Evolutionary conservation across 92 coral and sea anemone species (phyloP).

Genomic region (Epizoanthus illoricatus): DNA sequence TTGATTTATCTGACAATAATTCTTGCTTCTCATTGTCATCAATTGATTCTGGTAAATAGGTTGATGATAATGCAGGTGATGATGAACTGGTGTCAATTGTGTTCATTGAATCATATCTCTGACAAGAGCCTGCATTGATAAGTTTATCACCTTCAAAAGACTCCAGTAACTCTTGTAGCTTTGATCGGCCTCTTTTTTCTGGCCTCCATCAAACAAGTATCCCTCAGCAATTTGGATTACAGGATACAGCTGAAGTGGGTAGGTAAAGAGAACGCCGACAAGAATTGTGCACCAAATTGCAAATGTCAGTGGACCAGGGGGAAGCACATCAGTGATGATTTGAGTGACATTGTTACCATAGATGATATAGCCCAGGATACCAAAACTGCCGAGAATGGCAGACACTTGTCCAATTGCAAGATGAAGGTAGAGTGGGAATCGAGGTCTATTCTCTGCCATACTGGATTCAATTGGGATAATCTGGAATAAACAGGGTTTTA

Average conservation of each 20-base stretch:
- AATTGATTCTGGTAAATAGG: slow-evolving; percentile 16
- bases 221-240: slow-evolving; percentile 83
- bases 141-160: slow-evolving; percentile 21
- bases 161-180: slow-evolving; percentile 18
- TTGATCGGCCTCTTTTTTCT: slow-evolving; percentile 25
- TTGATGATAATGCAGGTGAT: neutral
- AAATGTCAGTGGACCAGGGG: slow-evolving; percentile 66
- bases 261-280: slow-evolving; percentile 82
- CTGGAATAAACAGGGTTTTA: slow-evolving; percentile 30
- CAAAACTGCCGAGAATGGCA: slow-evolving; percentile 77
- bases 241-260: slow-evolving; percentile 89
- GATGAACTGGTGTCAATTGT: neutral
- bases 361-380: slow-evolving; percentile 78
- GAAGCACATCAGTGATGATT: slow-evolving; percentile 79
- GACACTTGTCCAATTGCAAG: slow-evolving; percentile 76
- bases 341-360: slow-evolving; percentile 77
- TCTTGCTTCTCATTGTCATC: slow-evolving; percentile 9
- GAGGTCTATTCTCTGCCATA: slow-evolving; percentile 87
- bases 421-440: slow-evolving; percentile 83
- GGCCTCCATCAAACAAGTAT: slow-evolving; percentile 65
- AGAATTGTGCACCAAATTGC: slow-evolving; percentile 73
- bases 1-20: slow-evolving; percentile 15
- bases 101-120: neutral
- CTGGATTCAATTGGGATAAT: slow-evolving; percentile 90
- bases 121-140: neutral